phyloP scores from a whole-genome alignment of 2,113 vertebrate species.

The Tauraco erythrolophus region DNA sequence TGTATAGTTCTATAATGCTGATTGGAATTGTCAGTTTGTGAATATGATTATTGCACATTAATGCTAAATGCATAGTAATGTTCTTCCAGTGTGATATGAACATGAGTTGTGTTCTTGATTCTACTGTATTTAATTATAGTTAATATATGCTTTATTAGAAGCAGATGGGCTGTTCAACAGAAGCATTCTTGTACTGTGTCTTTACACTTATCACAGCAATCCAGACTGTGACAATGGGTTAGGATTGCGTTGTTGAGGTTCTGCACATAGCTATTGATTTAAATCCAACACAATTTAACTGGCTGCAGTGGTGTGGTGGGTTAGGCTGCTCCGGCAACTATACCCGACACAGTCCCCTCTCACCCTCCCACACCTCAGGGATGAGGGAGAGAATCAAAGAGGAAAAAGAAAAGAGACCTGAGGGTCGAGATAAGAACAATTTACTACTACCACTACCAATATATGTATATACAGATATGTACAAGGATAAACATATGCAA shows the following conservation, averaged over 20 bases:
- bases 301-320: too few relatives aligned
- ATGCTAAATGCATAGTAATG: not conserved
- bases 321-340: too few relatives aligned
- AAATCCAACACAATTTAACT: not conserved
- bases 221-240: not conserved
- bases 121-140: not conserved
- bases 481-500: too few relatives aligned
- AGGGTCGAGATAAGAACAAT: too few relatives aligned
- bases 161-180: not conserved
- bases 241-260: not conserved
- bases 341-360: too few relatives aligned
- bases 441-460: too few relatives aligned
- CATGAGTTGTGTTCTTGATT: slow-evolving; percentile 19
- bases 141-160: slow-evolving; percentile 33
- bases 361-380: too few relatives aligned
- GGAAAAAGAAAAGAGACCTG: too few relatives aligned
- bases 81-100: not conserved
- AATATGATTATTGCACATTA: slow-evolving; percentile 42
- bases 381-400: too few relatives aligned
- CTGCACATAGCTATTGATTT: not conserved
- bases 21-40: slow-evolving; percentile 32
- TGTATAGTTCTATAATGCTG: slow-evolving; percentile 4
- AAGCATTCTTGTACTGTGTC: not conserved
- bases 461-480: too few relatives aligned
- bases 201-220: not conserved